phyloP scores from a whole-genome alignment of 64 coral and sea anemone genomes.

The Montipora cactus region DNA sequence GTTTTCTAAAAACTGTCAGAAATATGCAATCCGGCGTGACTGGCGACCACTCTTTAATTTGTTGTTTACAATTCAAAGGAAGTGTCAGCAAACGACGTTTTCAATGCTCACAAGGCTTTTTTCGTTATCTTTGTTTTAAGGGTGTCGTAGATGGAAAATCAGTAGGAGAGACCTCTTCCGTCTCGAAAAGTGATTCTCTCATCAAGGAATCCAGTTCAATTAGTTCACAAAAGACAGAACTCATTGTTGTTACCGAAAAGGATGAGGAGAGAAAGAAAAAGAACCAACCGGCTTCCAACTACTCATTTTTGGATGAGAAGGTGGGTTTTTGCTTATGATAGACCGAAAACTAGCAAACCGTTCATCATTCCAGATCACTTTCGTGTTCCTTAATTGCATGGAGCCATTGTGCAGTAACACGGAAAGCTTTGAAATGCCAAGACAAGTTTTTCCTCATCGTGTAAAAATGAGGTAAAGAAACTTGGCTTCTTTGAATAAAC shows the following conservation, averaged over 20 bases:
- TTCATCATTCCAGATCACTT: too few species aligned
- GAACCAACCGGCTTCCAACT: not conserved
- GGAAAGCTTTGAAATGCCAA: too few species aligned
- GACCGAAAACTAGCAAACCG: not conserved
- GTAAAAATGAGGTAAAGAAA: too few species aligned
- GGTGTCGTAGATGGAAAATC: not conserved
- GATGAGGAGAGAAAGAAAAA: not conserved
- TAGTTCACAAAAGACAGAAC: conserved; percentile 46
- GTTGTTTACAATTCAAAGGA: not conserved
- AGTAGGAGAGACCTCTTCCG: not conserved
- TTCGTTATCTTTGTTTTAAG: not conserved
- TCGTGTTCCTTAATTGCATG: too few species aligned
- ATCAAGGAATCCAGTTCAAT: conserved; percentile 8
- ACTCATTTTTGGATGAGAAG: not conserved
- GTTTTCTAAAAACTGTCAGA: not conserved
- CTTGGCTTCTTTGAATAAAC: too few species aligned
- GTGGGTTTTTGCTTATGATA: not conserved
- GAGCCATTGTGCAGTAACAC: too few species aligned
- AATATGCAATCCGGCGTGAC: not conserved
- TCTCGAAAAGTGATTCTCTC: not conserved
- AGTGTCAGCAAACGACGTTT: not conserved
- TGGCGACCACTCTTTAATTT: not conserved
- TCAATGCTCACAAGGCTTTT: not conserved
- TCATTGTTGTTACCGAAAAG: not conserved
- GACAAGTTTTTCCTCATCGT: too few species aligned